Evolutionary conservation across 2,888 invertebrate species (phyloP), one percentile per base, ranked within the genome.

Genomic region (Eristalis intricaria): DNA sequence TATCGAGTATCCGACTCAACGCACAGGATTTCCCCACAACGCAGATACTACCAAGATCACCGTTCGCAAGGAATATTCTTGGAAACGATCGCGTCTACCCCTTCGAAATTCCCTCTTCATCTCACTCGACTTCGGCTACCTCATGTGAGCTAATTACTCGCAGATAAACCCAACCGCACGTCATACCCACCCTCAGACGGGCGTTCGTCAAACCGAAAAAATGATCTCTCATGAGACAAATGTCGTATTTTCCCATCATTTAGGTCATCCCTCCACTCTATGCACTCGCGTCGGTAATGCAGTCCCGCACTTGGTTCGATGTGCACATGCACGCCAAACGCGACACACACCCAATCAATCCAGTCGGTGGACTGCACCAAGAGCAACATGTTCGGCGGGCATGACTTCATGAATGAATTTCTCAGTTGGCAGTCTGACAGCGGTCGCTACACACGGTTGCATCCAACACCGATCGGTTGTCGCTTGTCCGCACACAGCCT

Each of bases 401-500:
- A 7, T 11, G 15, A 76, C 58, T 79, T 84, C 73, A 87, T 87
- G 87, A 87, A 87, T 87, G 87, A 87, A 87, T 80, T 75, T 84
- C 69, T 80, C 80, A 80, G 87, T 84, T 87, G 79, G 87, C 71
- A 80, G 79, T 83, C 74, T 75, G 87, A 83, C 74, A 87, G 71
- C 86, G 75, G 75, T 75, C 75, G 66, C 43, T 56, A 68, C 75
- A 61, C 56, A 78, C 66, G 74, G 82, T 86, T 60, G 78, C 78
- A 79, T 82, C 50, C 65, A 71, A 82, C 32, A 8, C 82, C 68
- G 74, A 74, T 81, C 69, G 13, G 8, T 58, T 23, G 26, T n/a
- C 50, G 50, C 50, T 7, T n/a, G 50, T 7, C 7, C 50, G 15
- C 35, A 29, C 64, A 64, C 56, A 35, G 10, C 43, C 35, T 19